phyloP scores from a whole-genome alignment of 2,888 invertebrate species.

The Leptinotarsa haldemani region DNA sequence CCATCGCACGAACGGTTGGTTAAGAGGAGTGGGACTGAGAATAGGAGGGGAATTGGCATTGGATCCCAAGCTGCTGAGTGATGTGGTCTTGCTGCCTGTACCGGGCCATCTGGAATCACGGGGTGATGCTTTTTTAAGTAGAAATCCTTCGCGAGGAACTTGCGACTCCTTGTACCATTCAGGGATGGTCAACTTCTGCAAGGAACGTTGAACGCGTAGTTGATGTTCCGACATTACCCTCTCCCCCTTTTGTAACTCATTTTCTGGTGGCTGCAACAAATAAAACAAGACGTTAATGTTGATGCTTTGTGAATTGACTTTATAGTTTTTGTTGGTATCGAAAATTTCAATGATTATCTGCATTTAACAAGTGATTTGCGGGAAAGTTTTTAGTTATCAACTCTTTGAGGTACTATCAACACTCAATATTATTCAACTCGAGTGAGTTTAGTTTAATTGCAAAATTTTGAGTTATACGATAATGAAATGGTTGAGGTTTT shows the following conservation, averaged over 20 bases:
- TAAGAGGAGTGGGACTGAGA: slow-evolving; percentile 63
- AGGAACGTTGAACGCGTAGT: slow-evolving; percentile 89
- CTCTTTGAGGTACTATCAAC: too few species aligned
- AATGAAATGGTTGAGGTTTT: too few species aligned
- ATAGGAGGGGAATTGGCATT: slow-evolving; percentile 60
- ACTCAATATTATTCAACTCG: too few species aligned
- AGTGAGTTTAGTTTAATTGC: too few species aligned
- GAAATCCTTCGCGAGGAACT: slow-evolving; percentile 82
- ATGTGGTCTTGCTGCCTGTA: slow-evolving; percentile 83
- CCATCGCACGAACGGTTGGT: slow-evolving; percentile 74
- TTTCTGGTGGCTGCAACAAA: slow-evolving; percentile 87
- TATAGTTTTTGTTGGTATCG: too few species aligned
- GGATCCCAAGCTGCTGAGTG: slow-evolving; percentile 79
- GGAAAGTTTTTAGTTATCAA: too few species aligned
- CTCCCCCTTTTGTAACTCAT: slow-evolving; percentile 90
- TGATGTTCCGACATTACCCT: slow-evolving; percentile 93
- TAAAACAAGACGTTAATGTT: slow-evolving; percentile 31
- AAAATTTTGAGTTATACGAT: too few species aligned
- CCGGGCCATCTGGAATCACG: slow-evolving; percentile 66
- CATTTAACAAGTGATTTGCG: too few species aligned
- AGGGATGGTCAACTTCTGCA: slow-evolving; percentile 93
- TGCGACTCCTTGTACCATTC: slow-evolving; percentile 88
- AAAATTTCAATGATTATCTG: too few species aligned
- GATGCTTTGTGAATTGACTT: too few species aligned
- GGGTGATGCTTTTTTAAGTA: slow-evolving; percentile 76